These are phyloP conservation scores for Callorhinus ursinus DNA, from an alignment of 2,113 vertebrate species.

Conservation along the genomic window DNA sequence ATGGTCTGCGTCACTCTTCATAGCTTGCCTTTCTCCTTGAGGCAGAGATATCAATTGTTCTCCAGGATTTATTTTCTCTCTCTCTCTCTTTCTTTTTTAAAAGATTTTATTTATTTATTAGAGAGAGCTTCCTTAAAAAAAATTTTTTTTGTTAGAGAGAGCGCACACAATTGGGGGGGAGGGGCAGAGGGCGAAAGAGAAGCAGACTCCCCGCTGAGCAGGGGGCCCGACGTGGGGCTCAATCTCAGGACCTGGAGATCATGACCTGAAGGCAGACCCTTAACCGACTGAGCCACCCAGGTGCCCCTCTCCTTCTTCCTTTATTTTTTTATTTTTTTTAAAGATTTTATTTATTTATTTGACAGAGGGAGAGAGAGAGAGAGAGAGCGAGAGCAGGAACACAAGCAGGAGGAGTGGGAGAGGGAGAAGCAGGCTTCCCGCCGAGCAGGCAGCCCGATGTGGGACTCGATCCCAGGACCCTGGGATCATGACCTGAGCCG, in stretches of 20 bases:
- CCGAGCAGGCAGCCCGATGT: neutral
- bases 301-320: neutral
- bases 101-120: neutral
- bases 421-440: neutral
- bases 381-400: too few species aligned
- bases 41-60: neutral
- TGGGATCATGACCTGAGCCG: neutral
- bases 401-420: too few species aligned
- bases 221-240: neutral
- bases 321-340: neutral
- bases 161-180: neutral
- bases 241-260: neutral
- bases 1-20: neutral
- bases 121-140: neutral
- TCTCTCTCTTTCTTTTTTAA: neutral
- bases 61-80: neutral
- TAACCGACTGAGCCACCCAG: neutral
- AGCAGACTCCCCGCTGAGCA: neutral
- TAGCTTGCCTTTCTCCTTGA: neutral
- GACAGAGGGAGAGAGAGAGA: too few species aligned
- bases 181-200: neutral
- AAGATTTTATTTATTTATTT: too few species aligned
- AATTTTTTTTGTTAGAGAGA: too few species aligned
- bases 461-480: neutral
- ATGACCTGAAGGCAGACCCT: neutral